These are phyloP conservation scores for Rhodinocichla rosea DNA, from an alignment of 2,113 vertebrate species.

Conservation along the genomic window DNA sequence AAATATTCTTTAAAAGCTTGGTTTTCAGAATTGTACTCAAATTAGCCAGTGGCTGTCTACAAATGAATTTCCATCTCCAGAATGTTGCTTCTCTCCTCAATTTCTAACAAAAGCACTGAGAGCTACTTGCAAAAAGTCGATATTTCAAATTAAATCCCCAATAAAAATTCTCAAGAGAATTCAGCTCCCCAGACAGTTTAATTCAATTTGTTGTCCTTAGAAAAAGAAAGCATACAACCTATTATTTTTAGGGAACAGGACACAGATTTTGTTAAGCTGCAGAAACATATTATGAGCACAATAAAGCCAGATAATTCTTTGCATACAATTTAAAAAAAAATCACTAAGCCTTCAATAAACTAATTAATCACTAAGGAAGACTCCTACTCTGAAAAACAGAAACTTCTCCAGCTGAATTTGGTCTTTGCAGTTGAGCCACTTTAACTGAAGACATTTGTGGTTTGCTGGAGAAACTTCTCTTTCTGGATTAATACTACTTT, in stretches of 20 bases:
- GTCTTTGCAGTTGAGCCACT: background rate
- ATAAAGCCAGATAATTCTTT: background rate
- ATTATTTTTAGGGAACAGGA: background rate
- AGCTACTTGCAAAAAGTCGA: background rate
- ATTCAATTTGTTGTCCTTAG: conserved; percentile 5
- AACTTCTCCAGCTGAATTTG: background rate
- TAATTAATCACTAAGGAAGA: background rate
- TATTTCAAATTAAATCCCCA: background rate
- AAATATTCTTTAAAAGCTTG: background rate
- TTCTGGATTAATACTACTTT: background rate
- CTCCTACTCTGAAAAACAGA: background rate
- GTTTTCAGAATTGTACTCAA: background rate
- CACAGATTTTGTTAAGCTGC: background rate
- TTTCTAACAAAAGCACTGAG: background rate
- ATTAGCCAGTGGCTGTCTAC: background rate
- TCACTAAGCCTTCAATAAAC: background rate
- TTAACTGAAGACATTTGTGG: background rate
- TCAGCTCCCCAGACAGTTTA: background rate
- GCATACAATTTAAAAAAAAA: background rate
- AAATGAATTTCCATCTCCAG: background rate
- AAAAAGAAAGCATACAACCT: background rate
- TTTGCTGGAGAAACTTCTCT: background rate
- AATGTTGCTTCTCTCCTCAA: background rate
- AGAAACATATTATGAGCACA: background rate
- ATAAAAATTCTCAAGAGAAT: background rate